Base-by-base conservation (phyloP, 2,888 invertebrate species). In the Mylabris sibirica region DNA sequence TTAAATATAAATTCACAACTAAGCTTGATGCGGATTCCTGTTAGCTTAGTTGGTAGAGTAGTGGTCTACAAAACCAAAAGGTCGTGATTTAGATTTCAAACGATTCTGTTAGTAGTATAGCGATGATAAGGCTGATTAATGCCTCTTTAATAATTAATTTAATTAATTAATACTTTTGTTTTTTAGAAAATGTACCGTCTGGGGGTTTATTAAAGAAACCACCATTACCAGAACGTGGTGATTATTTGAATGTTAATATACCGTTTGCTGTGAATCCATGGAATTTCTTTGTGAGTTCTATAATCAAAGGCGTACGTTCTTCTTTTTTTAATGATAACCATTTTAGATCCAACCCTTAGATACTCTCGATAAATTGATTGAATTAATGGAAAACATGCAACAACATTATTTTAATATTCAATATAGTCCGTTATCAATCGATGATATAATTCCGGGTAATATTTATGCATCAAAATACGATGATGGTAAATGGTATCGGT, bases 191-290 rank as follows among this genome's bases (percentile, higher is more conserved):
- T 63, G 80, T 83, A 11, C 85, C 85, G 4, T 84, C 84, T 2
- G 80, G 80, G 3, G 84, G 84, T 22, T 78, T 75, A 5, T 75
- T 88, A 35, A 79, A 79, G 49, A 81, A 82, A 20, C 88, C 88
- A 1, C 69, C 69, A 12, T 82, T 89, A 24, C 87, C 89, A 2
- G 73, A 76, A 1, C 75, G 84, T 57, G 90, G 88, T 3, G 84
- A 87, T 41, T 91, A 87, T 78, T 92, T 93, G 79, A 91, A 93
- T 79, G 91, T 94, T 14, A 88, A 89, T 78, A 87, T 94, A 66
- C 89, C 92, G 0, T 90, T 92, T 86, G 92, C 93, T 0, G 92
- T 93, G 3, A 92, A 90, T 87, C 95, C 95, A 0, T 89, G 89
- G 83, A 90, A 91, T 84, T 92, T 93, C 77, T 89, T 90, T 59